Evolutionary conservation across 2,113 vertebrate species (phyloP), one percentile per base, ranked within the genome.

Genomic region (Gopherus flavomarginatus): DNA sequence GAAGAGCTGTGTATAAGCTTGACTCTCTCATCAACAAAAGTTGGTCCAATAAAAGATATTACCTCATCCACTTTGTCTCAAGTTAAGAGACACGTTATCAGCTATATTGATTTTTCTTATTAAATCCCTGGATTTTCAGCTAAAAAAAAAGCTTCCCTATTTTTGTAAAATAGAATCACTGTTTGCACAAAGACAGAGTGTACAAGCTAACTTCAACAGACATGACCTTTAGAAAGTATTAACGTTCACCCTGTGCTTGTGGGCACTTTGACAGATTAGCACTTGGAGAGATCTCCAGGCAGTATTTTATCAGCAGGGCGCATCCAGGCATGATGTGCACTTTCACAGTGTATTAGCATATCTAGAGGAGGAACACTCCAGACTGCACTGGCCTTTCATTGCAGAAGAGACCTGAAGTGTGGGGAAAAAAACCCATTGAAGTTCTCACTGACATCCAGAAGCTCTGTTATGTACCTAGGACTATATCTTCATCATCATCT

Each of bases 301-400:
- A 3, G 56, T 75, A 53, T 96, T 98, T 95, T 86, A 96, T 94
- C 88, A 97, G 93, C 91, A 47, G 81, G 92, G 92, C 84, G 95
- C 94, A 94, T 72, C 95, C 97, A 97, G 97, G 97, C 97, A 97
- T 86, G 94, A 97, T 95, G 96, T 62, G 94, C 92, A 87, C 93
- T 96, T 96, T 97, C 97, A 97, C 56, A 95, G 96, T 6, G 83
- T 54, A 91, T 98, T 96, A 97, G n/a, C 94, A 89, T 94, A 94
- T 94, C 95, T 89, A 88, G 95, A 95, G 87, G 86, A 97, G 97
- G 88, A 96, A 49, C 59, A 12, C 54, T 3, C 35, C 0, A 0
- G 89, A 89, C 87, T 83, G 91, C 80, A 94, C 54, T 85, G 86
- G 95, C 88, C 96, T 95, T 94, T 97, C 84, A 90, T 93, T 85